Conservation (phyloP, 2,113 vertebrate genomes). For the Pyrgilauda ruficollis region DNA sequence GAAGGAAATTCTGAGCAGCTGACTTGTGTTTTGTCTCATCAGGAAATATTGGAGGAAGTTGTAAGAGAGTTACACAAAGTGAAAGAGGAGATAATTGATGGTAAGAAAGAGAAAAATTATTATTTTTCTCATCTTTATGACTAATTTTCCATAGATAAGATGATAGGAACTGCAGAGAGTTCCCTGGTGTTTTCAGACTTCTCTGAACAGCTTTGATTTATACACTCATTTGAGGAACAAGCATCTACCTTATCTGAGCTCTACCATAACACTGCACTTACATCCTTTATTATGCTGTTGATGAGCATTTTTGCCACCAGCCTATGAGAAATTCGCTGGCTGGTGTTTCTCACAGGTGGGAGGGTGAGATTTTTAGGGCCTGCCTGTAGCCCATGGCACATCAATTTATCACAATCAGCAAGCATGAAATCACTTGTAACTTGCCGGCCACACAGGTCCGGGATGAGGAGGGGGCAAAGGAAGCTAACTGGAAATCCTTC, state of each 20-base stretch:
- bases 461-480: not conserved
- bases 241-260: not conserved
- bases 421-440: not conserved
- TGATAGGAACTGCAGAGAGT: slow-evolving; percentile 38
- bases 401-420: not conserved
- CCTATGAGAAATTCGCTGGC: slow-evolving; percentile 12
- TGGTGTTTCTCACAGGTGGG: slow-evolving; percentile 15
- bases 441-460: rapidly evolving
- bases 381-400: not conserved
- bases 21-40: slow-evolving; percentile 65
- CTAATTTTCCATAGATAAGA: slow-evolving; percentile 48
- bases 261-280: not conserved
- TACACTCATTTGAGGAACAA: not conserved
- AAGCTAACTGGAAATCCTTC: not conserved
- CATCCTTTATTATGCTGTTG: not conserved
- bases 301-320: not conserved
- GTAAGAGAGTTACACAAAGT: slow-evolving; percentile 97
- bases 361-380: not conserved
- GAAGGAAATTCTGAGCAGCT: slow-evolving; percentile 62
- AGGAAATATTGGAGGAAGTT: slow-evolving; percentile 99
- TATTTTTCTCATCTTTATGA: slow-evolving; percentile 66
- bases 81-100: slow-evolving; percentile 98
- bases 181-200: slow-evolving; percentile 23
- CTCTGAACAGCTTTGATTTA: slow-evolving; percentile 3
- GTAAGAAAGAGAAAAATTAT: slow-evolving; percentile 79